Evolutionary conservation across 2,888 invertebrate species (phyloP), one percentile per base, ranked within the genome.

Genomic region (Ophonus ardosiacus): DNA sequence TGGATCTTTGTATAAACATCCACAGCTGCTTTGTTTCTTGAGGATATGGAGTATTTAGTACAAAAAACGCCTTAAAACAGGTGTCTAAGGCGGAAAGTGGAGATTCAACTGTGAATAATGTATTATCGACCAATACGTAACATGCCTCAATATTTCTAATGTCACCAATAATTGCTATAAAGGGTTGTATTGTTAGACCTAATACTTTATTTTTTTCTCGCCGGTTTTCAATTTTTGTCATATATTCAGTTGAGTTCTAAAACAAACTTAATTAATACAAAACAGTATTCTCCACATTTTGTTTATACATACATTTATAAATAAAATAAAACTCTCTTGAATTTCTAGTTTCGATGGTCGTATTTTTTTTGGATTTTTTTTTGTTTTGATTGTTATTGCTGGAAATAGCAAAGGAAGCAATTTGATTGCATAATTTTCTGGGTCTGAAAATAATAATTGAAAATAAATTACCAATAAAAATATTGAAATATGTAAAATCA

Each of bases 41-140:
- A 17, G 74, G 74, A 51, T 74, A 74, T 4, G 17, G 3, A 13
- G 8, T 10, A 15, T 74, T 74, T 13, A 74, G 17, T 8, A 43
- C 74, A 17, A 74, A 74, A 17, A 74, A 74, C n/a, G 43, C 7
- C 18, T 74, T 74, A 51, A 74, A 74, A 15, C 74, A 74, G 7
- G 5, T 5, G 15, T 74, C 74, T 43, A 74, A 18, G 6, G 74
- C 15, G 7, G 74, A 15, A 10, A 74, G 13, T 40, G 74, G 74
- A 15, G 74, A 40, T 40, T 15, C 6, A 43, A 74, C 18, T 43
- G 7, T 17, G 17, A 40, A 74, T 7, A 74, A 15, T 1, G 15
- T n/a, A 10, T 74, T 10, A 15, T 74, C 17, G 1, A 74, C 43
- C 15, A 43, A 40, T 4, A 74, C 74, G 13, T 43, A 74, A 43